Evolutionary conservation across 35 echinoderm and acorn worm species (phyloP).

Genomic region (Heliocidaris tuberculata): DNA sequence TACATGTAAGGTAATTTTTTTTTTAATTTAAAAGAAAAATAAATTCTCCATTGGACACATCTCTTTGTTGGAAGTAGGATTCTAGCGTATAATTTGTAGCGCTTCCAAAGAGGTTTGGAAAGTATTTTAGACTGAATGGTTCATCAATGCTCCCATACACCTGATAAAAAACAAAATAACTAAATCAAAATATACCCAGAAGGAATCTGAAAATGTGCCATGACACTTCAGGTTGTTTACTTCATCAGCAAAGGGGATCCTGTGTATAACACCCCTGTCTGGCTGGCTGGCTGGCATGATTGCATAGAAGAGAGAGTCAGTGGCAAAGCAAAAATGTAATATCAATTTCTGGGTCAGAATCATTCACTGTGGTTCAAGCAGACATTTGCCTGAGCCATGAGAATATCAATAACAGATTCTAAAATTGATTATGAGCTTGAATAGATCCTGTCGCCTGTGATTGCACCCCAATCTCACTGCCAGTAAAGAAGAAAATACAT

Average conservation of each 20-base stretch:
- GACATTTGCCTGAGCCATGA: background rate
- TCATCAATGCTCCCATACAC: no score
- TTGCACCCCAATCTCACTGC: background rate
- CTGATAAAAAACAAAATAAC: no score
- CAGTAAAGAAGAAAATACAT: background rate
- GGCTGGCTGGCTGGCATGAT: background rate
- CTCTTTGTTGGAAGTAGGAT: no score
- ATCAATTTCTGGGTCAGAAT: background rate
- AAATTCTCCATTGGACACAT: no score
- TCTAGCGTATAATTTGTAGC: no score
- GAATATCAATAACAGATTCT: background rate
- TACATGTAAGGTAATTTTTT: no score
- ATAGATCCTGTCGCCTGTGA: background rate
- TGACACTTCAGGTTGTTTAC: background rate
- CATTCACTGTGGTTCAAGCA: background rate
- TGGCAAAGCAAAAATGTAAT: background rate
- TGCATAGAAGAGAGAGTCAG: background rate
- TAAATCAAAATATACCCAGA: no score
- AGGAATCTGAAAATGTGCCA: no score
- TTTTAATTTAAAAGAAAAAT: no score
- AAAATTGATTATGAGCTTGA: conserved; percentile 3
- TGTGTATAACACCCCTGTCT: background rate
- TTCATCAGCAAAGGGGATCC: background rate
- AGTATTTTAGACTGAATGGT: no score
- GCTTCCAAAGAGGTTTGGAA: no score